Base-by-base conservation (phyloP, 2,888 invertebrate genomes). In the Hoplodrina ambigua region DNA sequence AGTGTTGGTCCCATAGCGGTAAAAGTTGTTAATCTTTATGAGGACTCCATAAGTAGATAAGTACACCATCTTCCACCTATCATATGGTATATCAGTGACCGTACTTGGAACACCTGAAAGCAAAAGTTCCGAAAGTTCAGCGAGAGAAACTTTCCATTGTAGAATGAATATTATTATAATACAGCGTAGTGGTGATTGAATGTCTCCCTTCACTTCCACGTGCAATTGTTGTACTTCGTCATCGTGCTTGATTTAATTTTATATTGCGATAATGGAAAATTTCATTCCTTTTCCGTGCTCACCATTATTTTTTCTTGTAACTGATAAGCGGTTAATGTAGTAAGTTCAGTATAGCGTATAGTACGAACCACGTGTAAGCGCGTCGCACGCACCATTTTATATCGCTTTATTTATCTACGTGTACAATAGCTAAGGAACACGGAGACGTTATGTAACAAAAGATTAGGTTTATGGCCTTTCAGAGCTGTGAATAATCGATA, bases 281-380 rank as follows among this genome's bases (percentile, higher is more conserved):
- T 93, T 94, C 87, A 94, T 93, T 91, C 83, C 83, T 88, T 91
- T 92, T 92, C 89, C 91, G 89, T 92, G 93, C 87, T 88, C 83
- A 86, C 88, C 85, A 87, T 89, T 91, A 90, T 90, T 90, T 88
- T 91, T 90, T 88, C 88, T 89, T 89, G 87, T 87, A 81, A 80
- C 85, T 88, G 91, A 93, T 94, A 94, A 94, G 89, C 85, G 84
- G 80, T 73, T 87, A 88, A 87, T 88, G 87, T 87, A 84, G 85
- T 82, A 82, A 82, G 83, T 81, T 80, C 80, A 84, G 81, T 83
- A 84, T 75, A 86, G 87, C 88, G 82, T 86, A 88, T 88, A 86
- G 85, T 79, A 81, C 68, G 78, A 75, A 77, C 84, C 91, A 92
- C 92, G 92, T 91, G 91, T 89, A 91, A 88, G 78, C 64, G 59